These are phyloP conservation scores for Heterohyrax brucei DNA, from an alignment of 2,797 vertebrate species.

Conservation along the genomic window DNA sequence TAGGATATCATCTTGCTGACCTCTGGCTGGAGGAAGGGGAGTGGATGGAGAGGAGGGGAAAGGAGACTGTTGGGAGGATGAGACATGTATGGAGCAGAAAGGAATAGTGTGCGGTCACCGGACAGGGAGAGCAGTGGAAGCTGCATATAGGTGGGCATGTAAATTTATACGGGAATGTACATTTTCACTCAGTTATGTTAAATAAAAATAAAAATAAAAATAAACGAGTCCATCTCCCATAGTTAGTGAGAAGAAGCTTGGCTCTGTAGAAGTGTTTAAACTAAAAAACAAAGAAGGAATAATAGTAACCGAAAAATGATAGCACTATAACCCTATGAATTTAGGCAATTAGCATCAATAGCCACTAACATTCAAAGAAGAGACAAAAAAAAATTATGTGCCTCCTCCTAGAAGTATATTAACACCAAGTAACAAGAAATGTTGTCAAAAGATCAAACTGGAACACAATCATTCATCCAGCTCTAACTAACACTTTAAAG, in stretches of 20 bases:
- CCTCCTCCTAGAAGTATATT: background rate
- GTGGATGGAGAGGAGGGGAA: too few species aligned
- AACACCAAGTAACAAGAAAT: background rate
- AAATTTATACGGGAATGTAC: too few species aligned
- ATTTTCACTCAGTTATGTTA: too few species aligned
- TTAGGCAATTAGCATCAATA: background rate
- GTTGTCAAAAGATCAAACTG: conserved; percentile 36
- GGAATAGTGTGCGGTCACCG: too few species aligned
- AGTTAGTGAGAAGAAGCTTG: background rate
- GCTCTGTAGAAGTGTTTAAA: background rate
- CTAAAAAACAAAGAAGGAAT: background rate
- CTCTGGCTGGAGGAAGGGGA: too few species aligned
- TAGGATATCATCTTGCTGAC: too few species aligned
- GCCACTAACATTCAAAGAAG: background rate
- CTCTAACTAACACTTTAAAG: background rate
- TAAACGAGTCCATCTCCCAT: background rate
- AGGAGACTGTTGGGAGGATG: too few species aligned
- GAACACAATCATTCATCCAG: background rate
- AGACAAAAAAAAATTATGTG: background rate
- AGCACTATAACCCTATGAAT: background rate
- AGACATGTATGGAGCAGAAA: too few species aligned
- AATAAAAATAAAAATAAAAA: too few species aligned
- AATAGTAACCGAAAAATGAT: background rate
- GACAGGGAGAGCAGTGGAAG: too few species aligned
- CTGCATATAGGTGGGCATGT: too few species aligned